Evolutionary conservation across 2,888 invertebrate genomes (phyloP), one percentile per base, ranked within the genome.

Genomic region (Tenthredo livida): DNA sequence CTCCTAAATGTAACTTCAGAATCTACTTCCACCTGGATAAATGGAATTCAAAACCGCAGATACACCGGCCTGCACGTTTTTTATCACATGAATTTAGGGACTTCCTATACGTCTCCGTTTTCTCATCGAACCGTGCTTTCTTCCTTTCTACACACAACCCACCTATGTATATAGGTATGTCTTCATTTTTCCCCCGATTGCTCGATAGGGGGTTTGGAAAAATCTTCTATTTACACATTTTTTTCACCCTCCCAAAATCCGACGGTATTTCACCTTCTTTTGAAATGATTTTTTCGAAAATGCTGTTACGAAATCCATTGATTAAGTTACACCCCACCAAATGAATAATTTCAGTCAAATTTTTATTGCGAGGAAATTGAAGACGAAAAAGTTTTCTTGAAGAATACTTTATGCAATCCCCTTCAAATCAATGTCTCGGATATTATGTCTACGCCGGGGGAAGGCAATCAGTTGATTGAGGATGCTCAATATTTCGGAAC

Each of bases 1-100:
- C 88, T 88, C 67, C n/a, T 21, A n/a, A 47, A 83, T 67, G 67
- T 67, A 83, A 70, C 70, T 83, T 67, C 67, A 83, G 83, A 37
- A 70, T 83, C 47, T 33, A 70, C 70, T 83, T 83, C 83, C 83
- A 61, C 50, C 83, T 83, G 67, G 40, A 33, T 80, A 47, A 43
- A 43, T 43, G 67, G 70, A 83, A 83, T 70, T 47, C 67, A 70
- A 83, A 70, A 83, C 43, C 47, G 25, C 83, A 70, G 21, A 54
- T 80, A 54, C 61, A 37, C n/a, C 61, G 50, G n/a, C 33, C 50
- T 12, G 61, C 21, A 33, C 37, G 40, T 37, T 40, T 40, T 61
- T 61, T 37, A 80, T 58, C 40, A n/a, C 37, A 37, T 80, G 61
- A 80, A 40, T 80, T 80, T 80, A 37, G n/a, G 80, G 80, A 80